Base-by-base conservation (phyloP, 2,888 invertebrate species). In the Cosmia trapezina region DNA sequence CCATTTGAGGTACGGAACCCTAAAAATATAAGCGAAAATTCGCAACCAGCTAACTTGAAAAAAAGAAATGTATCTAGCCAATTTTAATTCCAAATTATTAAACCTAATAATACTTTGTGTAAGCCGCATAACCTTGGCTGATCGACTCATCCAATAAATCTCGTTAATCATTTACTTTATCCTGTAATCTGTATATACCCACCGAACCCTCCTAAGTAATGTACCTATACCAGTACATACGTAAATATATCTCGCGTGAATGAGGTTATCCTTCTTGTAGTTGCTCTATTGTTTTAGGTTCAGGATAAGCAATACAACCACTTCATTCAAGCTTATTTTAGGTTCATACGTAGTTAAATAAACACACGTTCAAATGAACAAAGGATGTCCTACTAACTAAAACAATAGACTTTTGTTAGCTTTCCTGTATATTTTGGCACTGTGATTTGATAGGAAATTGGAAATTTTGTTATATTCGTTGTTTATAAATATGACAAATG, bases 211-310 rank as follows among this genome's bases (percentile, higher is more conserved):
- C 11, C 22, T 45, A 43, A 47, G 33, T 73, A 37, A 9, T n/a
- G n/a, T 57, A 28, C 6, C 54, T 28, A 28, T 28, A 28, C 5
- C 33, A 43, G 47, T 49, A 80, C 33, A 47, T 43, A 47, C 33
- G 53, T 76, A 61, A 76, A 66, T 54, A n/a, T 78, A 66, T 59
- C 66, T 54, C 47, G 17, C 45, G 11, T 17, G 70, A 45, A 70
- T 66, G 22, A 62, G 43, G 54, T 66, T 79, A 60, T 56, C 33
- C 53, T 64, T 43, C 76, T 51, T 56, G 28, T 81, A 66, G 41
- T 51, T 78, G 2, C 70, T 47, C 62, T 83, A 72, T 79, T 79
- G 54, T 79, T 79, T 79, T 79, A 79, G 79, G 79, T 59, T 63
- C 49, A 41, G 33, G 19, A 62, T 57, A 70, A 69, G 47, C 64